phyloP scores from a whole-genome alignment of 1,140 invertebrate species.

The Drosophila lini region DNA sequence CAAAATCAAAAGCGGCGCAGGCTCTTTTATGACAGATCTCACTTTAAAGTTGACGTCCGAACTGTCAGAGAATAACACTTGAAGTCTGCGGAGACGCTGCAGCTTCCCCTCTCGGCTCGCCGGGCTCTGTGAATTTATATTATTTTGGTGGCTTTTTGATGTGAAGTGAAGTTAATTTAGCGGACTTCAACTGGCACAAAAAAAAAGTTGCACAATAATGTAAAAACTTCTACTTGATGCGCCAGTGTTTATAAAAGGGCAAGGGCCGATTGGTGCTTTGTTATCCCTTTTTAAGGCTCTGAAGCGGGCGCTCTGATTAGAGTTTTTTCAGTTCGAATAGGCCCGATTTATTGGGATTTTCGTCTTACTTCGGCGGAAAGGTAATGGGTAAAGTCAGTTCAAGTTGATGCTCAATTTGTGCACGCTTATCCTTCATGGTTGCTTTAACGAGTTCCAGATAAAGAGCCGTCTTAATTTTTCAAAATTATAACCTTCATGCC shows the following conservation, averaged over 20 bases:
- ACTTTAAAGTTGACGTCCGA: conserved; percentile 76
- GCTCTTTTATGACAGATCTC: conserved; percentile 81
- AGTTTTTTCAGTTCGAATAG: neutral
- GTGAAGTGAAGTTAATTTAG: conserved; percentile 80
- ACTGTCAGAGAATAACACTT: conserved; percentile 79
- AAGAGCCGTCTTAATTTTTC: conserved; percentile 40
- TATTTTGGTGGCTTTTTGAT: conserved; percentile 69
- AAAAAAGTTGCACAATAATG: conserved; percentile 58
- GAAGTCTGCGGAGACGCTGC: conserved; percentile 60
- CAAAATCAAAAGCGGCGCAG: conserved; percentile 75
- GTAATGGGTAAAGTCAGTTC: conserved; percentile 12
- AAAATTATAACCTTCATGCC: conserved; percentile 46
- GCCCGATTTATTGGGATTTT: neutral
- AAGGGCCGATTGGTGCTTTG: conserved; percentile 23
- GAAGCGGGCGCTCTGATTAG: conserved; percentile 8
- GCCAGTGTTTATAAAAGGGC: conserved; percentile 26
- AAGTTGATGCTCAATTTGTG: conserved; percentile 21
- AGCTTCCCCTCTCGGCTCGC: conserved; percentile 8
- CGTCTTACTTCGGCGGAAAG: neutral
- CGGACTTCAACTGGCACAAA: conserved; percentile 57
- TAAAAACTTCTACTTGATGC: conserved; percentile 18
- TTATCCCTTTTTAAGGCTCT: conserved; percentile 2
- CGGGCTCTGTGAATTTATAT: conserved; percentile 34
- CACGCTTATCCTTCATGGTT: conserved; percentile 47
- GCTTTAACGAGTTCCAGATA: conserved; percentile 42